These are phyloP conservation scores for Linepithema humile DNA, from an alignment of 1,140 invertebrate species.

Conservation along the genomic window DNA sequence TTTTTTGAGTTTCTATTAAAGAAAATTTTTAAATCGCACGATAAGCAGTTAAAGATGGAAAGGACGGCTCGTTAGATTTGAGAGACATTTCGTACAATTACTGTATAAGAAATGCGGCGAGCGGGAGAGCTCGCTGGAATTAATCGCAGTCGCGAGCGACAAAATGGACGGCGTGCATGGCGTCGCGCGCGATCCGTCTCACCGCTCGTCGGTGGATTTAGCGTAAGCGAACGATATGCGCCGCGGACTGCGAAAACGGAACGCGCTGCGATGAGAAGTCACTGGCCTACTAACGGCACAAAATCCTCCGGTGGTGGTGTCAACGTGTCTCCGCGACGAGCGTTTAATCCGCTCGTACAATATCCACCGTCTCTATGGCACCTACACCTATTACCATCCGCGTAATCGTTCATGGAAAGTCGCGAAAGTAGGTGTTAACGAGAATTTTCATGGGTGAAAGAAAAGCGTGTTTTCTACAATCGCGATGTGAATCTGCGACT, in stretches of 20 bases:
- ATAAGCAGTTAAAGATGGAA: too few relatives aligned
- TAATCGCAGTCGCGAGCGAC: not conserved
- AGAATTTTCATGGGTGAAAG: not conserved
- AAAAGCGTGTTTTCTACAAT: not conserved
- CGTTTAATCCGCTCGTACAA: conserved; percentile 35
- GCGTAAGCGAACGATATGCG: not conserved
- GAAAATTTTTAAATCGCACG: too few relatives aligned
- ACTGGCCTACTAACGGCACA: conserved; percentile 66
- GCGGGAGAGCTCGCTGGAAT: not conserved
- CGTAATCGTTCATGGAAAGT: not conserved
- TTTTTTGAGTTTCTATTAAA: too few relatives aligned
- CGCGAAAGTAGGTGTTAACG: not conserved
- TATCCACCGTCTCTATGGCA: not conserved
- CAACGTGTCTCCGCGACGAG: conserved; percentile 52
- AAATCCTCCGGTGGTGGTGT: conserved; percentile 52
- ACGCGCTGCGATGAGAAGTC: conserved; percentile 44
- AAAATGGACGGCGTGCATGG: not conserved
- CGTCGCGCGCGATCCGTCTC: not conserved
- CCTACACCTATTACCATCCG: not conserved
- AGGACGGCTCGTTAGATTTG: too few relatives aligned
- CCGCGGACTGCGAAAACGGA: conserved; percentile 4
- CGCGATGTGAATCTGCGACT: not conserved
- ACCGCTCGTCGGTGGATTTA: not conserved
- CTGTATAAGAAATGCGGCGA: not conserved
- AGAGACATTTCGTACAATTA: not conserved